These are phyloP conservation scores for Oncorhynchus tshawytscha DNA, from an alignment of 2,113 vertebrate species.

Conservation along the genomic window DNA sequence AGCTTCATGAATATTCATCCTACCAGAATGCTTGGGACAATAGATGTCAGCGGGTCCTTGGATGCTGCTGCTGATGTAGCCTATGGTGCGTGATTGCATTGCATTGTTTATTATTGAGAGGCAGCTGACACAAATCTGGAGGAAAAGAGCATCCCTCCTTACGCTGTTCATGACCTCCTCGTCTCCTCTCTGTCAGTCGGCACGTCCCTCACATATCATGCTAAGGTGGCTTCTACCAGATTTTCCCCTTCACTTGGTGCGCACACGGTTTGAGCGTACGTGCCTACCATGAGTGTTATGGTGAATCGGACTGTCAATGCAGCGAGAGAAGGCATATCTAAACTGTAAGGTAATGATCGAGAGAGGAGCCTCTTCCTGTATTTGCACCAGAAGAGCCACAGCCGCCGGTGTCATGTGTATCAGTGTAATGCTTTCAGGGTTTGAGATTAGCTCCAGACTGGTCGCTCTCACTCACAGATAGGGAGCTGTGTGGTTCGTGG, in stretches of 20 bases:
- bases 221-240: slow-evolving; percentile 63
- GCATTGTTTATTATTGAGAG: slow-evolving; percentile 53
- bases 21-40: slow-evolving; percentile 77
- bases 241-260: slow-evolving; percentile 56
- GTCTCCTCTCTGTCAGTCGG: slow-evolving; percentile 53
- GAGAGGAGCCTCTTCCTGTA: slow-evolving; percentile 44
- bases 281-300: slow-evolving; percentile 40
- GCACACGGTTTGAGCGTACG: slow-evolving; percentile 44
- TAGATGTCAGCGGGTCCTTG: slow-evolving; percentile 80
- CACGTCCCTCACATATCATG: slow-evolving; percentile 68
- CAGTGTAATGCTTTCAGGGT: slow-evolving; percentile 59
- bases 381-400: slow-evolving; percentile 50
- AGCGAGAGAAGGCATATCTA: slow-evolving; percentile 64
- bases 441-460: slow-evolving; percentile 70
- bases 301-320: slow-evolving; percentile 54
- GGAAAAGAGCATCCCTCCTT: slow-evolving; percentile 51
- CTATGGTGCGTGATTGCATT: slow-evolving; percentile 51
- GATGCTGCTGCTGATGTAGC: slow-evolving; percentile 39
- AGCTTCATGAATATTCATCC: slow-evolving; percentile 91
- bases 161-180: slow-evolving; percentile 66
- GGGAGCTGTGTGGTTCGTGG: slow-evolving; percentile 60
- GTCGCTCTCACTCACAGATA: slow-evolving; percentile 59
- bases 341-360: slow-evolving; percentile 65
- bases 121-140: slow-evolving; percentile 45
- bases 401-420: slow-evolving; percentile 67